Conservation (phyloP, 2,888 invertebrate species). For the Ormia ochracea region DNA sequence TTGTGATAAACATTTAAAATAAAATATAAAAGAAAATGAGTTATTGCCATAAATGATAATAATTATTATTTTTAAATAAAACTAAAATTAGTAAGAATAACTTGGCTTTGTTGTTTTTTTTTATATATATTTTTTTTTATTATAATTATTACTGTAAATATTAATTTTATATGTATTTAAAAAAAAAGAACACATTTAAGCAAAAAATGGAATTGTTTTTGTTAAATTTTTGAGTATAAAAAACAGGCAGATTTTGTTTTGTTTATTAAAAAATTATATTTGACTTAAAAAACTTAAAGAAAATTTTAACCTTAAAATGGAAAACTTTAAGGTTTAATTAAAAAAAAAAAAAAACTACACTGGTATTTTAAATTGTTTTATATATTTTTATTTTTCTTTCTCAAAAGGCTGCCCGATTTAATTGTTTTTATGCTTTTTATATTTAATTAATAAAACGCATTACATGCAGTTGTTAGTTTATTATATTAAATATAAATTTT, state of each 20-base stretch:
- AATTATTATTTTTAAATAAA: conserved; percentile 36
- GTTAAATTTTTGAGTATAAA: conserved; percentile 56
- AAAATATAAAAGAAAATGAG: conserved; percentile 31
- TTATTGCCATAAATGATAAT: conserved; percentile 3
- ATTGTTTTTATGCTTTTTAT: conserved; percentile 8
- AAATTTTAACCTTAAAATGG: conserved; percentile 10
- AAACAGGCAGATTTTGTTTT: conserved; percentile 49
- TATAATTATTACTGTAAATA: conserved; percentile 62
- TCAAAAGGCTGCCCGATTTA: conserved; percentile 29
- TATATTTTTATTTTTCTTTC: neutral
- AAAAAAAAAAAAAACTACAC: conserved; percentile 17
- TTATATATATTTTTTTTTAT: too few relatives aligned
- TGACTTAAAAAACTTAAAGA: conserved; percentile 16
- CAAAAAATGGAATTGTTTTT: conserved; percentile 59
- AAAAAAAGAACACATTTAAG: conserved; percentile 66
- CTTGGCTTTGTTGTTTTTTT: conserved; percentile 36
- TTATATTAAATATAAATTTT: neutral
- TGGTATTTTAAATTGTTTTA: conserved; percentile 15
- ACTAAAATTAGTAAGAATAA: conserved; percentile 57
- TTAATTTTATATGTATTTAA: conserved; percentile 59
- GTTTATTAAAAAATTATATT: conserved; percentile 14
- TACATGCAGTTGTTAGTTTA: conserved; percentile 16
- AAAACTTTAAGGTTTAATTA: conserved; percentile 19
- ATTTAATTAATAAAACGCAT: conserved; percentile 13
- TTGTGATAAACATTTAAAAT: conserved; percentile 55